A percentile compares a stretch with the other conserved stretches of the same genome.
Evolutionary conservation across 2,888 invertebrate genomes (phyloP).

Genomic region (Alsophila aescularia): DNA sequence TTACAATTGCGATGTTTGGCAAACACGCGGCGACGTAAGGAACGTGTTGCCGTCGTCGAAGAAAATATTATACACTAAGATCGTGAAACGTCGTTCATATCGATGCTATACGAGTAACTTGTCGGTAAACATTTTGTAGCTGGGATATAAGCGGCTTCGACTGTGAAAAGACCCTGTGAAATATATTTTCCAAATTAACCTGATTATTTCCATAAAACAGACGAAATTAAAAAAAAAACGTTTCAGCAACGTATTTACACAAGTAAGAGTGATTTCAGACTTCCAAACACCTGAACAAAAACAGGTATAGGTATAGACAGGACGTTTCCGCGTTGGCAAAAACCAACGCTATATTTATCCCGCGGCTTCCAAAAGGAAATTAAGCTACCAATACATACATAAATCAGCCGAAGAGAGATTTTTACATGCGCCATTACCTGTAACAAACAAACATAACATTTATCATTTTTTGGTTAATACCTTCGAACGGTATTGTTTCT

Average conservation of each 20-base stretch:
- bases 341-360: conserved; percentile 42
- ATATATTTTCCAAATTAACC: too few species aligned
- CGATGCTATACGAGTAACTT: too few species aligned
- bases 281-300: not conserved
- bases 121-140: too few species aligned
- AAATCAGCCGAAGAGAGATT: conserved; percentile 55
- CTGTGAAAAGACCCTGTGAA: too few species aligned
- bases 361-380: conserved; percentile 54
- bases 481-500: conserved; percentile 4
- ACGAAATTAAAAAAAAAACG: too few species aligned
- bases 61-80: too few species aligned
- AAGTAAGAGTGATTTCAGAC: not conserved
- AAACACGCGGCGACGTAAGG: too few species aligned
- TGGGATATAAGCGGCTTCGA: too few species aligned
- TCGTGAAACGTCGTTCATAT: too few species aligned
- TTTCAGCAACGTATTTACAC: not conserved
- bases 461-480: conserved; percentile 39
- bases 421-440: conserved; percentile 73
- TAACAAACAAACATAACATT: conserved; percentile 62
- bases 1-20: too few species aligned
- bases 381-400: conserved; percentile 62
- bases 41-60: too few species aligned
- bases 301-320: conserved; percentile 9
- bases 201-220: too few species aligned
- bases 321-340: conserved; percentile 14